Evolutionary conservation across 2,113 vertebrate species (phyloP), one percentile per base, ranked within the genome.

Genomic region (Epinephelus fuscoguttatus): DNA sequence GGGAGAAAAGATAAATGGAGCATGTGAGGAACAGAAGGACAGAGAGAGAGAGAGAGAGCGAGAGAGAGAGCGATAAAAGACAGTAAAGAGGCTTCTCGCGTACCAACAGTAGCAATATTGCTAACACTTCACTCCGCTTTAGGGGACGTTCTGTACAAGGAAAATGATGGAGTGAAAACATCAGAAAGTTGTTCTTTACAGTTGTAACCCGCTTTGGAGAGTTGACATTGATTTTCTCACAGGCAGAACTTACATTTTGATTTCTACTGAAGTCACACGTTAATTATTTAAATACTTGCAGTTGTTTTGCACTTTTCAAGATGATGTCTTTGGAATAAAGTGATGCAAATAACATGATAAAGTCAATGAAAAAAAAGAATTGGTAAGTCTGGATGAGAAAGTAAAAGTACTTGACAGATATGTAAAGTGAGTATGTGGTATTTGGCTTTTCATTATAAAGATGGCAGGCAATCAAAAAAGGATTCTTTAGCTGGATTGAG

Each of bases 161-260:
- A 75, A 81, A 83, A 59, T 66, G 84, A 89, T 85, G 63, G 82
- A 75, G 77, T 76, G 81, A 83, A 81, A 85, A 78, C 55, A 74
- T 86, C 64, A 70, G 42, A 80, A 81, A 75, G 47, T 15, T 66
- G 78, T 68, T 81, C 25, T 70, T 60, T 68, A 75, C 63, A 72
- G 79, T 67, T 68, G 45, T 71, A 64, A 57, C 42, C 17, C 69
- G 69, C 37, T 67, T 72, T 19, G 62, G 10, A 73, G 23, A 73
- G 72, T 73, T 53, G 59, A 69, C 3, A 3, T 33, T n/a, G 30
- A 57, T 73, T 62, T 72, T 64, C 52, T 70, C 42, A 25, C 25
- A 42, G 5, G 27, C 61, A 81, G 18, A 55, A 55, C n/a, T 42
- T 17, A 66, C n/a, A 27, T 13, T 63, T 33, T 18, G 55, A 33